These are phyloP conservation scores for Callopanchax toddi DNA, from an alignment of 2,113 vertebrate species.

Conservation along the genomic window DNA sequence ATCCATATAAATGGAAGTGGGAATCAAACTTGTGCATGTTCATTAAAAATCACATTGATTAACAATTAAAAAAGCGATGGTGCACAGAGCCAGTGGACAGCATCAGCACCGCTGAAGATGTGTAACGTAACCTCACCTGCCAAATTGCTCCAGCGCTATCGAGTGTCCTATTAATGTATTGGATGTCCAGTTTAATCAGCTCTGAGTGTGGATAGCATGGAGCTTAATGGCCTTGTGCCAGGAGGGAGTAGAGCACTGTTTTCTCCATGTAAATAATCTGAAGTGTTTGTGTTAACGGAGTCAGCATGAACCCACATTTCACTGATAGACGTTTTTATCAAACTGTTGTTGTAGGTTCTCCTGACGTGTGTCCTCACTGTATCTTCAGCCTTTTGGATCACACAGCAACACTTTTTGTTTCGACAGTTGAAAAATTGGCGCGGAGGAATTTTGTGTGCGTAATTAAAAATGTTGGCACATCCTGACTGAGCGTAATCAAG, in stretches of 20 bases:
- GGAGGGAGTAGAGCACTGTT: constrained; percentile 47
- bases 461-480: constrained; percentile 1
- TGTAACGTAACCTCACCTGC: constrained; percentile 49
- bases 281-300: constrained; percentile 54
- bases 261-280: constrained; percentile 37
- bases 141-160: constrained; percentile 37
- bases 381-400: constrained; percentile 23
- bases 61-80: not conserved
- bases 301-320: constrained; percentile 44
- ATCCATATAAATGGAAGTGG: not conserved
- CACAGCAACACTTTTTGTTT: constrained; percentile 10
- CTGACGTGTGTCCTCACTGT: not conserved
- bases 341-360: not conserved
- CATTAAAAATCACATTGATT: not conserved
- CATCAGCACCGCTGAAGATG: constrained; percentile 46
- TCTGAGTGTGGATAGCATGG: constrained; percentile 22
- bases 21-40: not conserved
- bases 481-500: not conserved
- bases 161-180: constrained; percentile 50
- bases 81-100: constrained; percentile 23
- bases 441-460: too few relatives aligned
- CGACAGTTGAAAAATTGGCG: too few relatives aligned
- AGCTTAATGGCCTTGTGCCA: constrained; percentile 25
- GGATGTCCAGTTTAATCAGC: constrained; percentile 51
- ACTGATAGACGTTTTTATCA: constrained; percentile 30